A percentile compares a stretch with the other conserved stretches of the same genome.
Conservation (phyloP, 2,113 vertebrate species). For the Chionodraco myersi region DNA sequence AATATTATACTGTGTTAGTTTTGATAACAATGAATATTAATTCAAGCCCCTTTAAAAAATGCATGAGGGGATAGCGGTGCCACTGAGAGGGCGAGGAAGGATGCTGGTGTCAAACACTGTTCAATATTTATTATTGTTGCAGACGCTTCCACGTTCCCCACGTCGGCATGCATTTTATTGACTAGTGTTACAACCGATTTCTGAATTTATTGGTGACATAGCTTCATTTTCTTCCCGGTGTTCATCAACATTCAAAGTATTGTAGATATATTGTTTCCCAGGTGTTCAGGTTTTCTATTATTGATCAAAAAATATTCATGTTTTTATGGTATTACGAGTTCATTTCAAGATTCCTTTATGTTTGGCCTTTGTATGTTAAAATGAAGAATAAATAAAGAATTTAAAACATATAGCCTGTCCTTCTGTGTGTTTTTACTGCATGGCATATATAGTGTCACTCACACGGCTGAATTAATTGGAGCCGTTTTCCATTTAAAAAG, state of each 20-base stretch:
- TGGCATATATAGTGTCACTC: constrained; percentile 27
- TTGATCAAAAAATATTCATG: constrained; percentile 22
- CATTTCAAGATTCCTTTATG: constrained; percentile 50
- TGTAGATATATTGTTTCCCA: constrained; percentile 29
- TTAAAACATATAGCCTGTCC: not conserved
- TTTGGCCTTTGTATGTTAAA: constrained; percentile 70
- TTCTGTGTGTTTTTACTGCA: not conserved
- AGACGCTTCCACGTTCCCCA: constrained; percentile 45
- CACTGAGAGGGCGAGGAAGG: constrained; percentile 42
- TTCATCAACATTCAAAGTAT: constrained; percentile 36
- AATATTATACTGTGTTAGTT: constrained; percentile 78
- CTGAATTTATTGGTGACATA: constrained; percentile 31
- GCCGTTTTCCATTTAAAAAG: constrained; percentile 78
- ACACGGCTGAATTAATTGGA: constrained; percentile 52
- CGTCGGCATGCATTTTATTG: constrained; percentile 54
- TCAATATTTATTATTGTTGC: constrained; percentile 61
- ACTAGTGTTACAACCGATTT: not conserved
- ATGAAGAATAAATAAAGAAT: constrained; percentile 67
- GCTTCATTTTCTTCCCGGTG: constrained; percentile 15
- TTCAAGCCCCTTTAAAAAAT: constrained; percentile 65
- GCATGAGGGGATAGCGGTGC: constrained; percentile 63
- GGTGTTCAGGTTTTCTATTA: constrained; percentile 58
- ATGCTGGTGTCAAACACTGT: constrained; percentile 68
- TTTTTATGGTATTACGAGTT: constrained; percentile 53
- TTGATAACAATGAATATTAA: constrained; percentile 76